phyloP scores from a whole-genome alignment of 1,140 invertebrate genomes.

The Diachasmimorpha longicaudata region DNA sequence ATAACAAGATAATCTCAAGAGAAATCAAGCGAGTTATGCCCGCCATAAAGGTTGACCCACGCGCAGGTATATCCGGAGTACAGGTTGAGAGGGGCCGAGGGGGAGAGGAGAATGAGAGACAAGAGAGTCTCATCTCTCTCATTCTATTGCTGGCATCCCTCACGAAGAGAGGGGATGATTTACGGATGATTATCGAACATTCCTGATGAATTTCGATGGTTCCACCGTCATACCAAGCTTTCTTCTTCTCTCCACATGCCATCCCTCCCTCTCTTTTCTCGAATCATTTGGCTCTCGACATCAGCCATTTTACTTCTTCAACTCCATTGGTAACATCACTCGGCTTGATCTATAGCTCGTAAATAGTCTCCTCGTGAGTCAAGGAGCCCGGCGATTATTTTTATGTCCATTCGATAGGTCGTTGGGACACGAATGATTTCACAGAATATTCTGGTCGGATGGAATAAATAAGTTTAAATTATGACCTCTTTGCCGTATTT shows the following conservation, averaged over 20 bases:
- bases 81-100: slow-evolving; percentile 11
- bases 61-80: slow-evolving; percentile 28
- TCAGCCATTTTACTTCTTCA: not conserved
- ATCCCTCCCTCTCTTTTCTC: slow-evolving; percentile 17
- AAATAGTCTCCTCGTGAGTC: slow-evolving; percentile 21
- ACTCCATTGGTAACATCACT: not conserved
- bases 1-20: slow-evolving; percentile 61
- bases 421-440: slow-evolving; percentile 6
- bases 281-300: not conserved
- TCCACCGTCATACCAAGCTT: slow-evolving; percentile 17
- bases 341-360: slow-evolving; percentile 31
- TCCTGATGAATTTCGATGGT: slow-evolving; percentile 47
- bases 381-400: slow-evolving; percentile 14
- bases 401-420: slow-evolving; percentile 22
- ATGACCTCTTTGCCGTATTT: not conserved
- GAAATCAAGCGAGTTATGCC: slow-evolving; percentile 60
- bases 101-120: not conserved
- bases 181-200: slow-evolving; percentile 54
- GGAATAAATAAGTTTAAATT: slow-evolving; percentile 21
- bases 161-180: slow-evolving; percentile 36
- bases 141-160: slow-evolving; percentile 2
- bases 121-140: not conserved
- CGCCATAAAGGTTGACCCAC: slow-evolving; percentile 55
- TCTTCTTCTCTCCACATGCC: slow-evolving; percentile 15
- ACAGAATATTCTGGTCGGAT: not conserved